Conservation (phyloP, 2,888 invertebrate genomes). For the Ferdinandea cuprea region DNA sequence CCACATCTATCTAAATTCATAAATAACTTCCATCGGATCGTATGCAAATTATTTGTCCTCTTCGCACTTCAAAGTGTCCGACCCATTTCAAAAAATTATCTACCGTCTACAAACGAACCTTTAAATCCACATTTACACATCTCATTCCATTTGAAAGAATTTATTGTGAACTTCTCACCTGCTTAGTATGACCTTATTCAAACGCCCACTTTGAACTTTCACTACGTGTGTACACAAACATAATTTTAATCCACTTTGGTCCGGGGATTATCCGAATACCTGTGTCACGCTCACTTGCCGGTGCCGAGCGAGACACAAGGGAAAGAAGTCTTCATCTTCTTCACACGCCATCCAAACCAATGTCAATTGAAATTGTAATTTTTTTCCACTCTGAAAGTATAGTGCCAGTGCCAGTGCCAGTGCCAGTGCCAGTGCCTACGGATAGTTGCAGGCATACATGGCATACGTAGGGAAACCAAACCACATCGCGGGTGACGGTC, state of each 20-base stretch:
- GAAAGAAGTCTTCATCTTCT: background rate
- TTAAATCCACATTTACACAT: constrained; percentile 4
- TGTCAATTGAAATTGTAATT: constrained; percentile 36
- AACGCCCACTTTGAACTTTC: constrained; percentile 21
- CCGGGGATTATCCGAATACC: constrained; percentile 14
- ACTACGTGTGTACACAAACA: constrained; percentile 6
- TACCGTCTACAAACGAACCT: background rate
- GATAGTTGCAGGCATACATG: background rate
- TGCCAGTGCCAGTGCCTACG: background rate
- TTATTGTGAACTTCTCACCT: background rate
- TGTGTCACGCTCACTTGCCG: constrained; percentile 2
- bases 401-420: background rate
- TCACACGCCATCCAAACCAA: constrained; percentile 1
- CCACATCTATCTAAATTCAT: background rate
- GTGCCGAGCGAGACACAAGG: background rate
- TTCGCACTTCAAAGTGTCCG: background rate
- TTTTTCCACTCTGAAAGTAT: constrained; percentile 26
- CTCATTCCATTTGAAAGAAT: background rate
- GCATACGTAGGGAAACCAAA: background rate
- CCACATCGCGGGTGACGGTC: background rate
- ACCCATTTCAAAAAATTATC: background rate
- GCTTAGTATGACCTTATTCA: constrained; percentile 7
- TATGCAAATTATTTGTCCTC: background rate
- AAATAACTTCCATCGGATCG: background rate
- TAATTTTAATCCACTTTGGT: constrained; percentile 14